Evolutionary conservation across 1,140 invertebrate species (phyloP), one percentile per base, ranked within the genome.

Genomic region (Zophobas atratus): DNA sequence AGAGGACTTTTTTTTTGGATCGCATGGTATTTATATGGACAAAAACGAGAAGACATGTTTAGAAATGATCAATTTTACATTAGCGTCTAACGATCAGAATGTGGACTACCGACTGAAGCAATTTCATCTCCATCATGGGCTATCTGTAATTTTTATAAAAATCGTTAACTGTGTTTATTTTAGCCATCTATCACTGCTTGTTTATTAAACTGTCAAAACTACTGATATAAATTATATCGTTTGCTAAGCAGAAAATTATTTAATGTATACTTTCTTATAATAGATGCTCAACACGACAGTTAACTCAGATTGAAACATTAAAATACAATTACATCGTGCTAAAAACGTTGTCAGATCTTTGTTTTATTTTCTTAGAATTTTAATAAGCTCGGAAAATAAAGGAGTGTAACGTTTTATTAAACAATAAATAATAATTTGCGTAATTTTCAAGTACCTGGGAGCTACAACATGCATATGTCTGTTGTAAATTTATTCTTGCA

Each of bases 201-300:
- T 67, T 67, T 67, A 67, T 67, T 67, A 67, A 67, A 67, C 60
- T 67, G 60, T 67, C 60, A 2, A 67, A 67, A 67, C 60, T 4
- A 39, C 43, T 43, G 60, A 48, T 41, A 60, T 60, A 67, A 67
- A 67, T 67, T 67, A 67, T 33, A 67, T 67, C 60, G 60, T 67
- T 67, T 1, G 60, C 41, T 67, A 67, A 67, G 60, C 43, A 67
- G 60, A 67, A 67, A 67, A 67, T 67, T 43, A 43, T 67, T 63
- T 63, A 63, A 63, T 67, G 20, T 36, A 39, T 32, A 67, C 60
- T 67, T 43, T n/a, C 39, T 39, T 43, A 43, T 67, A 67, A 67
- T 67, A 67, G 8, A 67, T 67, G 60, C 33, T 67, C 2, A 43
- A 43, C 60, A 67, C 60, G 60, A 67, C 38, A 67, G 36, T 67